phyloP scores from a whole-genome alignment of 2,113 vertebrate genomes.

The Gadus macrocephalus region DNA sequence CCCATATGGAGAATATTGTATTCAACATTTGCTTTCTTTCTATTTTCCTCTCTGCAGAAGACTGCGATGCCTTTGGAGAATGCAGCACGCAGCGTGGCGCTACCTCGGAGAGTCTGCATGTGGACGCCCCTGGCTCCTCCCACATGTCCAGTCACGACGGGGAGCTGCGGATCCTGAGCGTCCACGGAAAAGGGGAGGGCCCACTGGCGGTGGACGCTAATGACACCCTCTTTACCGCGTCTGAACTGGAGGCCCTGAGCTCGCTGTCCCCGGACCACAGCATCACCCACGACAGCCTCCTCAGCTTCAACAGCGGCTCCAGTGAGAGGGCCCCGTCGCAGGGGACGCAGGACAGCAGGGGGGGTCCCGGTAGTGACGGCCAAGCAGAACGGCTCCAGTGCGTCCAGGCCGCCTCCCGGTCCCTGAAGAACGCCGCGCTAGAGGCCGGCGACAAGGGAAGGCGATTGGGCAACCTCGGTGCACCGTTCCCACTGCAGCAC shows the following conservation, averaged over 20 bases:
- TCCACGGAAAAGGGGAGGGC: slow-evolving; percentile 51
- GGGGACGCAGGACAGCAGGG: slow-evolving; percentile 28
- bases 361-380: slow-evolving; percentile 24
- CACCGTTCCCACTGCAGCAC: slow-evolving; percentile 47
- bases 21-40: too few relatives aligned
- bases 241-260: slow-evolving; percentile 53
- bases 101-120: slow-evolving; percentile 19
- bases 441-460: slow-evolving; percentile 28
- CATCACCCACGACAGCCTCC: slow-evolving; percentile 25
- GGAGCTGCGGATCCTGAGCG: slow-evolving; percentile 53
- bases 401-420: slow-evolving; percentile 25
- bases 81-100: slow-evolving; percentile 6
- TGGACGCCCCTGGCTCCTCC: slow-evolving; percentile 28
- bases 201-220: slow-evolving; percentile 39
- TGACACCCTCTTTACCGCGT: slow-evolving; percentile 43
- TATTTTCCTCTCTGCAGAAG: slow-evolving; percentile 29
- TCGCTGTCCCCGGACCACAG: slow-evolving; percentile 48
- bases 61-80: slow-evolving; percentile 30
- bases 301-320: slow-evolving; percentile 13
- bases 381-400: slow-evolving; percentile 37
- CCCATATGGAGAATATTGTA: too few relatives aligned
- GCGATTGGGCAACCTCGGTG: slow-evolving; percentile 28
- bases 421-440: slow-evolving; percentile 12
- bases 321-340: slow-evolving; percentile 25
- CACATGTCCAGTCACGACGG: slow-evolving; percentile 6